Percentiles rank a stretch among this genome's conserved stretches.
These are phyloP conservation scores for Orchesellides sinensis DNA, from an alignment of 2,888 invertebrate genomes.

Conservation along the genomic window DNA sequence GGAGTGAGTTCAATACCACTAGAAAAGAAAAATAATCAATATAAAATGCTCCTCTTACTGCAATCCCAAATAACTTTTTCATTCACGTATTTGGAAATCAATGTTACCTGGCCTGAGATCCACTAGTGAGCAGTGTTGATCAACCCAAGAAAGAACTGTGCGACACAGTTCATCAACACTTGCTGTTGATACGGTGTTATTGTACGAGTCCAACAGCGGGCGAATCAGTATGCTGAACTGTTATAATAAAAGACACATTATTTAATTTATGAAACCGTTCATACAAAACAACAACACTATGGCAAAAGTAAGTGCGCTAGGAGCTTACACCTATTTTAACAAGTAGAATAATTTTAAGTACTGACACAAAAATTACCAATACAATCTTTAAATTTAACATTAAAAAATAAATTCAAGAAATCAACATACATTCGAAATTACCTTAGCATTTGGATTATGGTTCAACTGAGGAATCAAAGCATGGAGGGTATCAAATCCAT, in stretches of 20 bases:
- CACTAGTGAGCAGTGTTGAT: constrained; percentile 96
- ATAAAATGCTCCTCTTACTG: neutral
- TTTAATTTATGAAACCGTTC: neutral
- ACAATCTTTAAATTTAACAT: neutral
- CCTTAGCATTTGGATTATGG: constrained; percentile 93
- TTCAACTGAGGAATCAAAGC: constrained; percentile 93
- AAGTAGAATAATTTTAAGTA: constrained; percentile 97
- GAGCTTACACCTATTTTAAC: constrained; percentile 84
- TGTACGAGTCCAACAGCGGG: constrained; percentile 93
- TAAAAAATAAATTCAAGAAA: neutral
- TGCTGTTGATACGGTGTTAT: constrained; percentile 92
- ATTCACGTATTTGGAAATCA: neutral
- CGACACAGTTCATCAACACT: constrained; percentile 94
- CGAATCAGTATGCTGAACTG: constrained; percentile 95
- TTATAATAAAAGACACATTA: constrained; percentile 43
- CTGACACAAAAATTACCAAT: constrained; percentile 77
- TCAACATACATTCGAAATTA: constrained; percentile 75
- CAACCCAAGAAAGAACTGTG: constrained; percentile 95
- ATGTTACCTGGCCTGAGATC: constrained; percentile 92
- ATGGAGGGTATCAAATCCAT: constrained; percentile 96
- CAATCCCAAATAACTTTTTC: neutral
- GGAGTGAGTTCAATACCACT: constrained; percentile 95
- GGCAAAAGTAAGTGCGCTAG: neutral
- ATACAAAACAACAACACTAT: neutral
- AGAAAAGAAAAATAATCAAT: constrained; percentile 76